phyloP scores from a whole-genome alignment of 2,888 invertebrate species.

The Labia minor region DNA sequence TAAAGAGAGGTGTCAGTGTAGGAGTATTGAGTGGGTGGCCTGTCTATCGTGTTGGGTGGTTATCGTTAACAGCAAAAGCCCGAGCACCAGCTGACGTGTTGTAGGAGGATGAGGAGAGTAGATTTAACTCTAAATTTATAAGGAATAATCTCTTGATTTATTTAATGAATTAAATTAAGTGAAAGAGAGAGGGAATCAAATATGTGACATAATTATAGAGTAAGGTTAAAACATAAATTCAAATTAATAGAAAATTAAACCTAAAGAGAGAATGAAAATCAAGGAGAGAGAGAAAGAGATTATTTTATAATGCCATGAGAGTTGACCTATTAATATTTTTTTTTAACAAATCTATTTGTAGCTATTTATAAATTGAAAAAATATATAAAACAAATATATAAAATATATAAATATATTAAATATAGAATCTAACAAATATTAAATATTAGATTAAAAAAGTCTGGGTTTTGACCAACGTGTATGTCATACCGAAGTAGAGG shows the following conservation, averaged over 20 bases:
- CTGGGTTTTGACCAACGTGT: too few relatives aligned
- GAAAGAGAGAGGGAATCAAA: not conserved
- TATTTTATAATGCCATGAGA: too few relatives aligned
- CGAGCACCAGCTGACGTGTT: not conserved
- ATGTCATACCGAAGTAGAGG: too few relatives aligned
- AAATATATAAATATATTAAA: too few relatives aligned
- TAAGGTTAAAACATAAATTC: not conserved
- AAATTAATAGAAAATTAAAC: conserved; percentile 2
- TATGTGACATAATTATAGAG: not conserved
- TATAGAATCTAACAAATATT: too few relatives aligned
- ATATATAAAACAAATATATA: too few relatives aligned
- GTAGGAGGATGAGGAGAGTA: not conserved
- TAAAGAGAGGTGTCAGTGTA: too few relatives aligned
- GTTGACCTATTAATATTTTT: too few relatives aligned
- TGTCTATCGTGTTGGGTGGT: not conserved
- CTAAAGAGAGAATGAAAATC: not conserved
- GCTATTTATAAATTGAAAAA: too few relatives aligned
- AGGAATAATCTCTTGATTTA: conserved; percentile 4
- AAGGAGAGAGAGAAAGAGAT: not conserved
- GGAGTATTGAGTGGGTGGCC: too few relatives aligned
- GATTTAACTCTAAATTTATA: not conserved
- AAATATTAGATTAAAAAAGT: too few relatives aligned
- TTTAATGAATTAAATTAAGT: conserved; percentile 7
- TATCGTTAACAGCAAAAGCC: not conserved
- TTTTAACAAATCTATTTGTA: too few relatives aligned